Evolutionary conservation across 2,888 invertebrate genomes (phyloP).

Genomic region (Stratiomys singularior): DNA sequence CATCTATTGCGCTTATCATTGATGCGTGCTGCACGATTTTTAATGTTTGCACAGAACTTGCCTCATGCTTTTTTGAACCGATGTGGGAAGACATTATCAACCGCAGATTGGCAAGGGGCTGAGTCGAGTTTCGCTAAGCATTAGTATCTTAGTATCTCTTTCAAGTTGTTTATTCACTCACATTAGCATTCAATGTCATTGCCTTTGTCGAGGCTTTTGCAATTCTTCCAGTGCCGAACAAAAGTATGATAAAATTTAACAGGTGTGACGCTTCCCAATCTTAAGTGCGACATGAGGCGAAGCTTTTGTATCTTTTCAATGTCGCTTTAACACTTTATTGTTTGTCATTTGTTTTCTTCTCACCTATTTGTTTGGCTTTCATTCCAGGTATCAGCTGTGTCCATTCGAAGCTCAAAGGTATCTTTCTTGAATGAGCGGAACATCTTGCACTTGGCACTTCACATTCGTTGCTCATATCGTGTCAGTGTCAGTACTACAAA

Average conservation of each 20-base stretch:
- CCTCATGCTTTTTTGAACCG: not conserved
- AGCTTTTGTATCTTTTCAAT: not conserved
- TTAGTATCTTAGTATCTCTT: not conserved
- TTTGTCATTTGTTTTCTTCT: not conserved
- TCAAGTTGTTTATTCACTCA: not conserved
- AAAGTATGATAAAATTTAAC: not conserved
- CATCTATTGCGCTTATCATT: not conserved
- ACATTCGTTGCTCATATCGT: not conserved
- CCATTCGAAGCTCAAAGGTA: not conserved
- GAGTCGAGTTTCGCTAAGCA: not conserved
- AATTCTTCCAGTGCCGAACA: not conserved
- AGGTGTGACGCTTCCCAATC: not conserved
- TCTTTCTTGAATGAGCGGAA: not conserved
- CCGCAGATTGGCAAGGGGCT: not conserved
- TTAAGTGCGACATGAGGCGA: not conserved
- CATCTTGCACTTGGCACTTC: not conserved
- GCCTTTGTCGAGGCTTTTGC: not conserved
- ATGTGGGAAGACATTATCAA: conserved; percentile 5
- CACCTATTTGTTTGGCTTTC: not conserved
- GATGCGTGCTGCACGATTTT: not conserved
- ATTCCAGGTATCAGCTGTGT: not conserved
- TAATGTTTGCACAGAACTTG: not conserved
- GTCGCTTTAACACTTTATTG: not conserved
- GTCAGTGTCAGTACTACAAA: not conserved
- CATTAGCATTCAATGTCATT: conserved; percentile 24